Evolutionary conservation across 2,888 invertebrate genomes (phyloP).

Genomic region (Pandemis corylana): DNA sequence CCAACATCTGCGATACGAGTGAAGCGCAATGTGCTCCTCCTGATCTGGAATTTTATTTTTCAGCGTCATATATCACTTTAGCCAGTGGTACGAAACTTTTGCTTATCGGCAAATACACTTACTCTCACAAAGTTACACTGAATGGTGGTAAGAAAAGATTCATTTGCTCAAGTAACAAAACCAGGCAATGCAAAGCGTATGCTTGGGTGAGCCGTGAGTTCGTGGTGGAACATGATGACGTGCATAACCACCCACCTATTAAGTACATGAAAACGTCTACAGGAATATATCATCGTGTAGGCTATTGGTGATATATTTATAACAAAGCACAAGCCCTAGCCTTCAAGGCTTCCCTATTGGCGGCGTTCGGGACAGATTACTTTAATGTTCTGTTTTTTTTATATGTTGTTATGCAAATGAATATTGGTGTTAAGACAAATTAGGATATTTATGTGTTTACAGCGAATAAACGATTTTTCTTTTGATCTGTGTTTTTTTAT

Average conservation of each 20-base stretch:
- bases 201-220: constrained; percentile 46
- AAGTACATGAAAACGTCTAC: constrained; percentile 3
- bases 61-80: constrained; percentile 46
- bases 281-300: not conserved
- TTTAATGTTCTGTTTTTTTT: too few relatives aligned
- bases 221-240: constrained; percentile 24
- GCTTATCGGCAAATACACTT: constrained; percentile 49
- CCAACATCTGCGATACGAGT: too few relatives aligned
- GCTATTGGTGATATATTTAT: not conserved
- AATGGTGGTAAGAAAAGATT: constrained; percentile 51
- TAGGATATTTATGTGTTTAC: too few relatives aligned
- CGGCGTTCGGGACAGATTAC: too few relatives aligned
- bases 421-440: too few relatives aligned
- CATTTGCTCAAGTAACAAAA: constrained; percentile 51
- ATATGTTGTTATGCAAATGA: too few relatives aligned
- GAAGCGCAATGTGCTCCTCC: too few relatives aligned
- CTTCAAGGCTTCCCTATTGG: too few relatives aligned
- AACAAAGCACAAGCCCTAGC: too few relatives aligned
- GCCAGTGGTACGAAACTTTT: constrained; percentile 46
- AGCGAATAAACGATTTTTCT: too few relatives aligned
- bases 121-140: constrained; percentile 43
- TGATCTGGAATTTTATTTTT: not conserved
- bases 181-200: constrained; percentile 49
- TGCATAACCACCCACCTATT: constrained; percentile 22
- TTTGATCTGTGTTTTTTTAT: too few relatives aligned